Evolutionary conservation across 2,113 vertebrate genomes (phyloP).

Genomic region (Corynorhinus townsendii): DNA sequence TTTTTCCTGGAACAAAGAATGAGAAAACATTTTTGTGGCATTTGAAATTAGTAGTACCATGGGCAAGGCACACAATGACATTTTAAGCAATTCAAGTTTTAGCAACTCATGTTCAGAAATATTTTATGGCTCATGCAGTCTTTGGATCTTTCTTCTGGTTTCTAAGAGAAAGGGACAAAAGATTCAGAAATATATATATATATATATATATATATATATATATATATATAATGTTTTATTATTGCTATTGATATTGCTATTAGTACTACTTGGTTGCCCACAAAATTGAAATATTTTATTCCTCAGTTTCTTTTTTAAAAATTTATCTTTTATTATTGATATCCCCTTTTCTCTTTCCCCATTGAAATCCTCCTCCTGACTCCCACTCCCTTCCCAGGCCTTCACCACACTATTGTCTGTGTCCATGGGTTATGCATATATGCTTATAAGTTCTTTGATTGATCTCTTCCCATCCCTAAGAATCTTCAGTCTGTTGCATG

Average conservation of each 20-base stretch:
- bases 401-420: too few relatives aligned
- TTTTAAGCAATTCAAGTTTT: constrained; percentile 37
- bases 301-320: too few relatives aligned
- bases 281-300: background rate
- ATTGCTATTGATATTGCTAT: background rate
- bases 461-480: too few relatives aligned
- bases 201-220: too few relatives aligned
- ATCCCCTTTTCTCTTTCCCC: too few relatives aligned
- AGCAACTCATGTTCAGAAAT: constrained; percentile 33
- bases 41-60: constrained; percentile 25
- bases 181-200: background rate
- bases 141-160: background rate
- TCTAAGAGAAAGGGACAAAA: background rate
- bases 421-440: too few relatives aligned
- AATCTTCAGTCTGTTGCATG: too few relatives aligned
- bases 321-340: too few relatives aligned
- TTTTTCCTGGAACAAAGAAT: background rate
- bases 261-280: background rate
- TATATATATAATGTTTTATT: background rate
- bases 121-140: background rate
- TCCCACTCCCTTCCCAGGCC: too few relatives aligned
- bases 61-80: constrained; percentile 10
- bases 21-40: constrained; percentile 32
- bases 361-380: too few relatives aligned
- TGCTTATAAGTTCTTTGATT: too few relatives aligned